Evolutionary conservation across 2,888 invertebrate genomes (phyloP).

Genomic region (Amiota mariae): DNA sequence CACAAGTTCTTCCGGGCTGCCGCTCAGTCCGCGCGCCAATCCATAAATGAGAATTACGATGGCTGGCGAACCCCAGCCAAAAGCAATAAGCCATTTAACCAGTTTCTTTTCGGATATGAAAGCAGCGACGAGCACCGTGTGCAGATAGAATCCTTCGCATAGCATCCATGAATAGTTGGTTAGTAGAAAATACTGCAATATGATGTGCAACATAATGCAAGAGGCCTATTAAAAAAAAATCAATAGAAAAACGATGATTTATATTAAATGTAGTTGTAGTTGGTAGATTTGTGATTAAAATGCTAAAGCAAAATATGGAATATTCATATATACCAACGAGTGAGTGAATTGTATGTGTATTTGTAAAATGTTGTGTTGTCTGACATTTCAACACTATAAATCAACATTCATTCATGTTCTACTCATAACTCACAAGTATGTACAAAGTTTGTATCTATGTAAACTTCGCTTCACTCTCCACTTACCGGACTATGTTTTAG

Average conservation of each 20-base stretch:
- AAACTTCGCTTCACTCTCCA: slow-evolving; percentile 37
- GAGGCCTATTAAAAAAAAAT: slow-evolving; percentile 76
- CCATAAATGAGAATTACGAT: slow-evolving; percentile 81
- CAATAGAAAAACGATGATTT: background rate
- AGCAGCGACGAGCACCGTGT: slow-evolving; percentile 92
- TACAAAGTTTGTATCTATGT: slow-evolving; percentile 12
- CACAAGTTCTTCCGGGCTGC: slow-evolving; percentile 74
- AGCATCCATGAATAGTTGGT: slow-evolving; percentile 98
- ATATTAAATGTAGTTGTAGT: background rate
- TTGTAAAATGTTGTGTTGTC: background rate
- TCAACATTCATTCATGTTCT: background rate
- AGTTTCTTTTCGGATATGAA: slow-evolving; percentile 92
- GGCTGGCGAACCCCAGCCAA: slow-evolving; percentile 89
- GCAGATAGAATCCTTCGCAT: slow-evolving; percentile 94
- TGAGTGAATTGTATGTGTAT: background rate
- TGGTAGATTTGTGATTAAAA: background rate
- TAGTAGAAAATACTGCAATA: slow-evolving; percentile 90
- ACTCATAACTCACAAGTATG: slow-evolving; percentile 7
- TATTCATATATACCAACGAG: background rate
- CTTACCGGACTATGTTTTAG: slow-evolving; percentile 79
- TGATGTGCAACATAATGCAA: slow-evolving; percentile 87
- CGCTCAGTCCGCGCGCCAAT: slow-evolving; percentile 77
- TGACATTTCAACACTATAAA: background rate
- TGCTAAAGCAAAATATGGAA: background rate
- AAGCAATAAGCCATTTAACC: slow-evolving; percentile 85